phyloP scores from a whole-genome alignment of 2,888 invertebrate species.

The Tenthredo amoena region DNA sequence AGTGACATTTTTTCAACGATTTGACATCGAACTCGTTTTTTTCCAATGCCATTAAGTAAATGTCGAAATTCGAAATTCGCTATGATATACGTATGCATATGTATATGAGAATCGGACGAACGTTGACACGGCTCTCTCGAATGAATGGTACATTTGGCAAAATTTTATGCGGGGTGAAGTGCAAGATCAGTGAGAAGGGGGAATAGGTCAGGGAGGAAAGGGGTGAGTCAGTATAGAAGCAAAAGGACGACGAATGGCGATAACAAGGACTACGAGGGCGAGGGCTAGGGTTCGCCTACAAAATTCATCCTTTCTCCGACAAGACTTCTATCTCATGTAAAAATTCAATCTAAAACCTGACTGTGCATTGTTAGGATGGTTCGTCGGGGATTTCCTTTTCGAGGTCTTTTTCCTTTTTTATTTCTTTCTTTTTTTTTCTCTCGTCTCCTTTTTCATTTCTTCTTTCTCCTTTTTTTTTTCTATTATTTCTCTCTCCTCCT shows the following conservation, averaged over 20 bases:
- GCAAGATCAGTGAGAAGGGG: conserved; percentile 13
- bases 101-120: background rate
- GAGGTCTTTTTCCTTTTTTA: background rate
- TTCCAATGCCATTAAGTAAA: too few species aligned
- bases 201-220: conserved; percentile 33
- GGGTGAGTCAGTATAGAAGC: background rate
- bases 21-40: too few species aligned
- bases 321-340: conserved; percentile 39
- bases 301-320: conserved; percentile 28
- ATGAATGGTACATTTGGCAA: background rate
- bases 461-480: background rate
- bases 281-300: conserved; percentile 14
- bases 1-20: too few species aligned
- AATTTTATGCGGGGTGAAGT: conserved; percentile 4
- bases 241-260: conserved; percentile 24
- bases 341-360: conserved; percentile 48
- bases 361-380: conserved; percentile 32
- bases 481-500: background rate
- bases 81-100: background rate
- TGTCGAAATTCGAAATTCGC: background rate
- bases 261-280: background rate
- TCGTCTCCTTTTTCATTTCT: background rate
- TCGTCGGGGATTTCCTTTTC: conserved; percentile 11
- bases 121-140: conserved; percentile 7
- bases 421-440: background rate